Conservation (phyloP, 2,888 invertebrate species). For the Strigamia transsilvanica region DNA sequence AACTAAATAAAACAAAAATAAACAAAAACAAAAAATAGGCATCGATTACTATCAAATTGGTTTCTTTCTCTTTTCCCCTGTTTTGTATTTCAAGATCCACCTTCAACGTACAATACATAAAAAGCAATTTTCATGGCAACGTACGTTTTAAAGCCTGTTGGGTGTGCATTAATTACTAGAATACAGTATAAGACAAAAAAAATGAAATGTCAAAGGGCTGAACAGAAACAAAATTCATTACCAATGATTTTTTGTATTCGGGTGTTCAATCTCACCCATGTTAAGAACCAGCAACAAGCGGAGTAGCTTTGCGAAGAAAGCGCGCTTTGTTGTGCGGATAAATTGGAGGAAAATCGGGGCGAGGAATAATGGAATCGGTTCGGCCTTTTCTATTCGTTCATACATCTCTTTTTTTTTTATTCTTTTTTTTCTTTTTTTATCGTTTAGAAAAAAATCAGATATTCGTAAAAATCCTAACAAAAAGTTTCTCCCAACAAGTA, state of each 20-base stretch:
- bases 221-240: conserved; percentile 52
- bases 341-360: background rate
- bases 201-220: conserved; percentile 50
- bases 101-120: conserved; percentile 49
- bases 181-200: conserved; percentile 18
- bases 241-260: conserved; percentile 11
- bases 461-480: conserved; percentile 61
- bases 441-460: conserved; percentile 56
- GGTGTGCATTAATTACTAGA: conserved; percentile 44
- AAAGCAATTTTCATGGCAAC: conserved; percentile 34
- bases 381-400: conserved; percentile 46
- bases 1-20: background rate
- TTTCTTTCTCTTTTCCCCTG: conserved; percentile 52
- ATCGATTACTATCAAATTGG: conserved; percentile 50
- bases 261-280: background rate
- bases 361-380: conserved; percentile 36
- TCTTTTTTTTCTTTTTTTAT: conserved; percentile 51
- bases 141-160: conserved; percentile 36
- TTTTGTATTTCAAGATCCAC: conserved; percentile 50
- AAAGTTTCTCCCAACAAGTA: conserved; percentile 70
- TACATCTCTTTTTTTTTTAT: conserved; percentile 52
- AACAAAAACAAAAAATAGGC: conserved; percentile 12
- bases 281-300: background rate
- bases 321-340: background rate
- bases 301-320: background rate